Conservation (phyloP, 2,113 vertebrate genomes). For the Catagonus wagneri region DNA sequence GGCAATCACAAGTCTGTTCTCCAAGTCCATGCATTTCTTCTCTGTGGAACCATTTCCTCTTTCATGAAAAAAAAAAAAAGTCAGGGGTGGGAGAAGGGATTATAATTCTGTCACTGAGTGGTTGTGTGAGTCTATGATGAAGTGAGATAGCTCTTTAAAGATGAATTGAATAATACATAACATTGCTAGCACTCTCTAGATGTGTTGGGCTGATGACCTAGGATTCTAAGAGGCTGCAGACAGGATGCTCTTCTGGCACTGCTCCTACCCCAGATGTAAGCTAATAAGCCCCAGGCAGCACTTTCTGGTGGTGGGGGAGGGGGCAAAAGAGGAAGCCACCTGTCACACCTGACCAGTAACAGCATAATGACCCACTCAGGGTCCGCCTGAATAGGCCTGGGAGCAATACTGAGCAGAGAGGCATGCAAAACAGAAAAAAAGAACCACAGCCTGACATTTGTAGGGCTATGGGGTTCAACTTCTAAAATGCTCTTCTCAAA, state of each 20-base stretch:
- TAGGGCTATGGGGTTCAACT: background rate
- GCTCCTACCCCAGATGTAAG: background rate
- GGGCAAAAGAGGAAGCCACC: background rate
- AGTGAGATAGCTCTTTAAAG: background rate
- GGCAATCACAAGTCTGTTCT: too few relatives aligned
- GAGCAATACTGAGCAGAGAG: background rate
- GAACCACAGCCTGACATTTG: background rate
- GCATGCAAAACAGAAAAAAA: background rate
- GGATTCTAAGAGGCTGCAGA: background rate
- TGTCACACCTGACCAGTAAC: background rate
- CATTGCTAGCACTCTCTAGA: background rate
- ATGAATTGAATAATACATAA: background rate
- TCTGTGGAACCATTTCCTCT: background rate
- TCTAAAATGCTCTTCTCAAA: slow-evolving; percentile 37
- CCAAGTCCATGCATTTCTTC: too few relatives aligned
- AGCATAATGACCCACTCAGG: background rate
- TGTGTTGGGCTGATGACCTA: background rate
- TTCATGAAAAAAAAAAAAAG: background rate
- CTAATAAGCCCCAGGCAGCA: background rate
- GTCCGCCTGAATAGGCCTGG: background rate
- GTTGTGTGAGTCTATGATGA: background rate
- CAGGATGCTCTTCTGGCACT: background rate
- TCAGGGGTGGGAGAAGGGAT: background rate
- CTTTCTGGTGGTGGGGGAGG: too few relatives aligned
- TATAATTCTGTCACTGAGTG: background rate